Conservation (phyloP, 2,888 invertebrate species). For the Ormyrus pomaceus region DNA sequence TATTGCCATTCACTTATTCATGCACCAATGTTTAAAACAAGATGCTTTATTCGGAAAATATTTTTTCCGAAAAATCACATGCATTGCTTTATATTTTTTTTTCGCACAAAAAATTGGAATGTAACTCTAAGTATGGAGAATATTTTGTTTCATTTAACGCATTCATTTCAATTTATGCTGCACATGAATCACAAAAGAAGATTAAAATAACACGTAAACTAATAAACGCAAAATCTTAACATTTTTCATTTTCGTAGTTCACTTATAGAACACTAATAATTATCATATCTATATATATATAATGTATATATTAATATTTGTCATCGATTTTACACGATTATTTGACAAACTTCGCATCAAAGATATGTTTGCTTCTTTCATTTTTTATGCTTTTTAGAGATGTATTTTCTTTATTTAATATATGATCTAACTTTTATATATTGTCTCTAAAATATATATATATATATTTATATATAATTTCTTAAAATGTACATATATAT, state of each 20-base stretch:
- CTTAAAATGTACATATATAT: constrained; percentile 29
- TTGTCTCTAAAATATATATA: constrained; percentile 8
- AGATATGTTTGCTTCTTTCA: constrained; percentile 52
- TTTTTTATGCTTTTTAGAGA: constrained; percentile 30
- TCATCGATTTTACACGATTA: constrained; percentile 44
- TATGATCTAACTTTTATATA: too few species aligned
- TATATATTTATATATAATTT: constrained; percentile 32
- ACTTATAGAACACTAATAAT: constrained; percentile 36
- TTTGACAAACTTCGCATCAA: constrained; percentile 38
- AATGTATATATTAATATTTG: constrained; percentile 48
- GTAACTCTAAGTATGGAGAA: constrained; percentile 51
- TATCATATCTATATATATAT: constrained; percentile 30
- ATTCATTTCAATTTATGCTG: constrained; percentile 32
- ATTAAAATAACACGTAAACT: constrained; percentile 31
- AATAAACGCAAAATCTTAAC: constrained; percentile 18
- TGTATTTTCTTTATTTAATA: constrained; percentile 25
- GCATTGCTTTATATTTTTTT: constrained; percentile 34
- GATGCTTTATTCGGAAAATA: not conserved
- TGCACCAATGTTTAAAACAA: constrained; percentile 28
- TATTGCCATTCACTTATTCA: constrained; percentile 25
- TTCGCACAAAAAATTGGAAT: constrained; percentile 48
- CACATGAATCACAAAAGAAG: constrained; percentile 45
- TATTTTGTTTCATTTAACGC: constrained; percentile 41
- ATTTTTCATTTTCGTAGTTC: constrained; percentile 15
- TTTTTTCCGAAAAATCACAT: constrained; percentile 21